Evolutionary conservation across 2,113 vertebrate species (phyloP).

Genomic region (Glaucidium brasilianum): DNA sequence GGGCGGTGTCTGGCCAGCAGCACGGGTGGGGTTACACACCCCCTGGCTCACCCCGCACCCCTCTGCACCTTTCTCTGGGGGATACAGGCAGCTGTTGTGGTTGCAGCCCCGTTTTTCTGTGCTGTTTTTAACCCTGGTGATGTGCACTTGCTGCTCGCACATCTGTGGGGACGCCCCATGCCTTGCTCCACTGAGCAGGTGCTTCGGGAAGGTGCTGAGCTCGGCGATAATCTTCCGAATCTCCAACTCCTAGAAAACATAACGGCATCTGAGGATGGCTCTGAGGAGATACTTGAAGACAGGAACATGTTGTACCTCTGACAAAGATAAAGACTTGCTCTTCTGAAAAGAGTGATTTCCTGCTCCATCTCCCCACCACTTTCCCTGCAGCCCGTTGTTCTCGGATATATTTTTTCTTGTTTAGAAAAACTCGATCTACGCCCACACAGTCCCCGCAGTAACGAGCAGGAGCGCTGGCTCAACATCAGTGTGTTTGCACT

Average conservation of each 20-base stretch:
- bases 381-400: neutral
- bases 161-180: too few relatives aligned
- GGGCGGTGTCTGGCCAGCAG: neutral
- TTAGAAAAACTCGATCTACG: accelerated
- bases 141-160: neutral
- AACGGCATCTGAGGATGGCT: neutral
- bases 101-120: neutral
- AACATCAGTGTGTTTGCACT: neutral
- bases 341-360: neutral
- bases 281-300: neutral
- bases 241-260: accelerated
- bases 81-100: neutral
- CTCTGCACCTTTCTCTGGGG: neutral
- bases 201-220: neutral
- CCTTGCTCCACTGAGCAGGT: neutral
- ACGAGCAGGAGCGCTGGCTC: neutral
- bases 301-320: neutral
- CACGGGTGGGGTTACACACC: neutral
- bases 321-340: neutral
- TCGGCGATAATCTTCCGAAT: accelerated
- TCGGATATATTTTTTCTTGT: neutral
- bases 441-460: neutral
- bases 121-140: neutral
- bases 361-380: neutral
- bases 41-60: too few relatives aligned